Evolutionary conservation across 2,888 invertebrate species (phyloP), one percentile per base, ranked within the genome.

Genomic region (Sphecodes monilicornis): DNA sequence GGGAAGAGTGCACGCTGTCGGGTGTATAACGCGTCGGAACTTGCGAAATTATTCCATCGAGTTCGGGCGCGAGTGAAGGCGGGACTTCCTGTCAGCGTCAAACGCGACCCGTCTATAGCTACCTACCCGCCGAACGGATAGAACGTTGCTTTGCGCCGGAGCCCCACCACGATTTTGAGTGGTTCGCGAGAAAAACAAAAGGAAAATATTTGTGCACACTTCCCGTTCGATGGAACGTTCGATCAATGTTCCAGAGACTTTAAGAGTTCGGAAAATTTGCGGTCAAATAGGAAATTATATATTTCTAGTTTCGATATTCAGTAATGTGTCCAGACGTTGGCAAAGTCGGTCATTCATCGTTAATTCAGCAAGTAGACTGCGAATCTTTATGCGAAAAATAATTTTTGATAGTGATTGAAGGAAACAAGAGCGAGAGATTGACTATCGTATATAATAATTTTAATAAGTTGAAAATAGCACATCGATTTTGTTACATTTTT

Each of bases 41-140:
- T 64, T 64, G 71, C 43, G 70, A 80, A 80, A 86, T 86, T 86
- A 82, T 86, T 86, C 78, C 68, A n/a, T 76, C 76, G 68, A 76
- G 82, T 82, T 80, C 57, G 10, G 41, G 26, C 41, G 36, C n/a
- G 46, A 68, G n/a, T 41, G 60, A 60, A 60, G 60, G 60, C 64
- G 32, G 64, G 64, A 64, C 64, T 64, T 64, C 64, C 32, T 22
- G 64, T 32, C 64, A 32, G 64, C 32, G 32, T 64, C 32, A 64
- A 64, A 64, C 64, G 32, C 64, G 64, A n/a, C 16, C 13, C 26
- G 0, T 22, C 50, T 29, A 57, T n/a, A 54, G 50, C 50, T 11
- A 54, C 54, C n/a, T 54, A 54, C 46, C 43, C 29, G 41, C 16
- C 39, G 39, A n/a, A 60, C 16, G 29, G 60, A 60, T 60, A 16